These are phyloP conservation scores for Hemicordylus capensis DNA, from an alignment of 2,113 vertebrate genomes.

Conservation along the genomic window DNA sequence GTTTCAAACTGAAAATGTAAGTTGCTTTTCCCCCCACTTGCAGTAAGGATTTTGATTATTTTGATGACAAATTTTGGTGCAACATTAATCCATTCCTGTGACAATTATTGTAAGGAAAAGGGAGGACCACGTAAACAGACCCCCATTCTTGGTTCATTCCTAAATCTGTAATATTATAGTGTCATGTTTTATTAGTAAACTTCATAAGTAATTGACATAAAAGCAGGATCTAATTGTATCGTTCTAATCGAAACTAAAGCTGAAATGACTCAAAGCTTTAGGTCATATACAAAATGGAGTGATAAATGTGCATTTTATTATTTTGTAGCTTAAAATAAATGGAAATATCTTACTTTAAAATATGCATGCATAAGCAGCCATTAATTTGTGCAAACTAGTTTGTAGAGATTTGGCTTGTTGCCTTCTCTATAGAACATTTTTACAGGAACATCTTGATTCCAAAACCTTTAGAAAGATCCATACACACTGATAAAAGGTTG, in stretches of 20 bases:
- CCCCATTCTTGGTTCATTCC: conserved; percentile 58
- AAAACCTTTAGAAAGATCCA: conserved; percentile 69
- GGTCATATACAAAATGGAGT: conserved; percentile 52
- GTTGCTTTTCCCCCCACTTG: conserved; percentile 8
- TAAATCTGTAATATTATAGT: conserved; percentile 72
- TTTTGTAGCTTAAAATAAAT: conserved; percentile 57
- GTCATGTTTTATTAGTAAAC: conserved; percentile 67
- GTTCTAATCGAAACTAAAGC: conserved; percentile 74
- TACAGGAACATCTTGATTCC: conserved; percentile 62
- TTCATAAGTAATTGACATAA: conserved; percentile 70
- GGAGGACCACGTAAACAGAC: conserved; percentile 60
- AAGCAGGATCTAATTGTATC: conserved; percentile 74
- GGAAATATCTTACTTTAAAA: conserved; percentile 69
- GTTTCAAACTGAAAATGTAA: neutral
- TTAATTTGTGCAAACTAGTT: conserved; percentile 70
- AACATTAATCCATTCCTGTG: conserved; percentile 58
- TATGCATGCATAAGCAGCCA: conserved; percentile 69
- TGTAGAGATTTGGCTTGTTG: conserved; percentile 67
- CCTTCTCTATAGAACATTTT: conserved; percentile 71
- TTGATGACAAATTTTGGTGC: conserved; percentile 53
- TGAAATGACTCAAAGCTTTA: conserved; percentile 70
- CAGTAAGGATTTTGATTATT: conserved; percentile 58
- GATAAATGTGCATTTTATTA: conserved; percentile 71
- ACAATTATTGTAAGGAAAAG: conserved; percentile 66
- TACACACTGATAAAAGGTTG: conserved; percentile 60